phyloP scores from a whole-genome alignment of 2,797 vertebrate species.

The Megaceryle alcyon region DNA sequence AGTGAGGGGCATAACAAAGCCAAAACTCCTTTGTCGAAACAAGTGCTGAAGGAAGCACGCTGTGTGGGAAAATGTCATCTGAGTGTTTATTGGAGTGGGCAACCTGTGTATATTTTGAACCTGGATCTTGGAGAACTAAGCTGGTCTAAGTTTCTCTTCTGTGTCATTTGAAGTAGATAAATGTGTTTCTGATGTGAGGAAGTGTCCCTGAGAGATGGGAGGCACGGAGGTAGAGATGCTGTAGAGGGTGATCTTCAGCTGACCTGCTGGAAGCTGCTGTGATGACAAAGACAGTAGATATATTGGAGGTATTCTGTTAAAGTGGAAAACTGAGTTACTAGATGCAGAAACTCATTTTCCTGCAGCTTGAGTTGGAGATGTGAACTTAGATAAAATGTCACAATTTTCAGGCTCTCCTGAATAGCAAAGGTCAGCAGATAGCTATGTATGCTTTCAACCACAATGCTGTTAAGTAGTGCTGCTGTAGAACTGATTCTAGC shows the following conservation, averaged over 20 bases:
- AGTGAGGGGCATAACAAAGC: neutral
- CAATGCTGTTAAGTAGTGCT: fast-evolving
- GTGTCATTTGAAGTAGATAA: neutral
- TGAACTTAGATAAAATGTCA: neutral
- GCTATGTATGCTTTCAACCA: fast-evolving
- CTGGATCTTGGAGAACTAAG: neutral
- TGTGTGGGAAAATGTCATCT: neutral
- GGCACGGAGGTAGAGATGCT: neutral
- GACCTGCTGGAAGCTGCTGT: neutral
- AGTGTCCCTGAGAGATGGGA: neutral
- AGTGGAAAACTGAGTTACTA: neutral
- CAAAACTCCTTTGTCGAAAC: neutral
- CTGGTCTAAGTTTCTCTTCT: neutral
- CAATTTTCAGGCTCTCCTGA: neutral
- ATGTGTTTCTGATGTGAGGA: neutral
- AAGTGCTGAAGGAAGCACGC: neutral
- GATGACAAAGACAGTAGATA: neutral
- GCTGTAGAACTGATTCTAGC: neutral
- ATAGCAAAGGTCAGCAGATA: neutral
- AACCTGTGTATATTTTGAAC: neutral
- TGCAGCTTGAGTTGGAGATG: neutral
- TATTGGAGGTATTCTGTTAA: neutral
- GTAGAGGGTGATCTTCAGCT: neutral
- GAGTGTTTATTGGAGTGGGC: neutral
- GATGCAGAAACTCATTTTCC: neutral